Percentiles rank a stretch among this genome's conserved stretches.
These are phyloP conservation scores for Apamea monoglypha DNA, from an alignment of 2,888 invertebrate species.

Conservation along the genomic window DNA sequence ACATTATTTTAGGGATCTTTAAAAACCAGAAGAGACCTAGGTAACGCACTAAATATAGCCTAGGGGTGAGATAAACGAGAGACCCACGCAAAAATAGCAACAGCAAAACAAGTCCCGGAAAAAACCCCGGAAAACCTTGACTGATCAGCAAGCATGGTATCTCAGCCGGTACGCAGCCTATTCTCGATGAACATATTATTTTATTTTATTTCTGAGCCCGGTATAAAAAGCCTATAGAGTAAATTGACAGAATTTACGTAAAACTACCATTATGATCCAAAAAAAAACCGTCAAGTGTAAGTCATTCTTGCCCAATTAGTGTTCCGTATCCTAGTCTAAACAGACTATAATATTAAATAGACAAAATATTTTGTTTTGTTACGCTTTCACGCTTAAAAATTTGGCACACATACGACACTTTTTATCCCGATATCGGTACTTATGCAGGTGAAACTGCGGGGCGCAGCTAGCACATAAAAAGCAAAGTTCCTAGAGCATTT, in stretches of 20 bases:
- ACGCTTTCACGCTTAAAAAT: no score
- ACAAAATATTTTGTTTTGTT: no score
- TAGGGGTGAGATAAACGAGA: not conserved
- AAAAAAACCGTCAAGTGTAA: not conserved
- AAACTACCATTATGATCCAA: not conserved
- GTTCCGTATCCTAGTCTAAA: conserved; percentile 1
- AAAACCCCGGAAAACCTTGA: not conserved
- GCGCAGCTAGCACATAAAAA: not conserved
- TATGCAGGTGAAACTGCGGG: no score
- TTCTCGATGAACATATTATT: not conserved
- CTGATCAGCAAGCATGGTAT: conserved; percentile 6
- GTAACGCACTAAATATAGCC: not conserved
- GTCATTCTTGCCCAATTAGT: not conserved
- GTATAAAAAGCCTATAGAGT: not conserved
- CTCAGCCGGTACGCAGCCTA: conserved; percentile 1
- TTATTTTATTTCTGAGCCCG: not conserved
- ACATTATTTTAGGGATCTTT: not conserved
- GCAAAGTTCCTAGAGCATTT: not conserved
- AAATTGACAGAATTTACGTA: not conserved
- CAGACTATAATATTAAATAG: no score
- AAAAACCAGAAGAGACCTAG: not conserved
- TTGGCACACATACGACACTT: no score
- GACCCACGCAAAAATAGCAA: not conserved
- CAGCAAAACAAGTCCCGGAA: conserved; percentile 10
- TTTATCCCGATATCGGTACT: no score